Percentiles rank a stretch among this genome's conserved stretches.
Evolutionary conservation across 2,113 vertebrate genomes (phyloP).

Genomic region (Mellivora capensis): DNA sequence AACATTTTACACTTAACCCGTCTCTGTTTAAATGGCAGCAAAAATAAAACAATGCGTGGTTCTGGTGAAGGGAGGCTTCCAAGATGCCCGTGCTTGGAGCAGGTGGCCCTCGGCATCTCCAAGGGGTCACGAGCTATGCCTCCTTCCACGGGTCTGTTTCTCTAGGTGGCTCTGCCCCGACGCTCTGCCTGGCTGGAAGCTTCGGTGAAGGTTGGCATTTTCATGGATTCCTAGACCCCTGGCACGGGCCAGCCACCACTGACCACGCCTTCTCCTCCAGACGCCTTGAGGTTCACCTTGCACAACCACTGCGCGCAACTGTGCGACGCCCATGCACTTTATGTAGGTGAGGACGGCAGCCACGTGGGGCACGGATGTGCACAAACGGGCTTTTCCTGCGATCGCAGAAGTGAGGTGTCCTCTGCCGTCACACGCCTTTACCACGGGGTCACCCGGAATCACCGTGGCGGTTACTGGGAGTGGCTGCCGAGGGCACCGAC

Average conservation of each 20-base stretch:
- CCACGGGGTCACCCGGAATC: accelerated
- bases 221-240: accelerated
- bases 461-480: accelerated
- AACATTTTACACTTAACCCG: not conserved
- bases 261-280: not conserved
- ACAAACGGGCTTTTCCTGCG: accelerated
- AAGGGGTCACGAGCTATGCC: not conserved
- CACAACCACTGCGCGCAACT: accelerated
- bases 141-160: accelerated
- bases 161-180: no score
- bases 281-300: accelerated
- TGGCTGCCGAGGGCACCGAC: accelerated
- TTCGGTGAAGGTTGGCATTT: no score
- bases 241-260: accelerated
- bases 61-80: not conserved
- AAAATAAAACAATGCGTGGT: not conserved
- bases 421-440: accelerated
- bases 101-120: accelerated
- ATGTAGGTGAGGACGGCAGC: accelerated
- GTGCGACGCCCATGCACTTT: not conserved
- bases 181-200: accelerated
- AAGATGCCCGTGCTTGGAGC: accelerated
- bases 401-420: accelerated
- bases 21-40: not conserved
- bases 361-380: accelerated